Conservation (phyloP, 2,797 vertebrate genomes). For the Rhabdophis nuchalis region DNA sequence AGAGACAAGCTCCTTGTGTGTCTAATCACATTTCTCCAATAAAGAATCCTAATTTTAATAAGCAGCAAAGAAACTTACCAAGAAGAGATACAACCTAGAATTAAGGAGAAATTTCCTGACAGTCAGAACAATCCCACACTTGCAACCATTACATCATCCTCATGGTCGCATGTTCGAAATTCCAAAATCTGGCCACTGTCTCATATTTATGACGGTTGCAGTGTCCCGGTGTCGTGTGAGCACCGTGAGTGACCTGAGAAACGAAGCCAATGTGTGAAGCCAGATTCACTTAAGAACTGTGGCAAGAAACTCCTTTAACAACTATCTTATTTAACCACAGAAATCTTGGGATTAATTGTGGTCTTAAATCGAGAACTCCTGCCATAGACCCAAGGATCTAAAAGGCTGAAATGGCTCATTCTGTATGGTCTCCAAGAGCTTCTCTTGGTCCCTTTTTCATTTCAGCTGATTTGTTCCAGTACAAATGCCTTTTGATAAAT, state of each 20-base stretch:
- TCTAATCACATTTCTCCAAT: no score
- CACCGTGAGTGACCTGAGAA: background rate
- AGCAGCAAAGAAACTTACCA: background rate
- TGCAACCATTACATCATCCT: background rate
- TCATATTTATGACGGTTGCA: background rate
- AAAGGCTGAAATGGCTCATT: conserved; percentile 11
- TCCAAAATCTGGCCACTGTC: background rate
- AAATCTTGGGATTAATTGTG: background rate
- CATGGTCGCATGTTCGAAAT: background rate
- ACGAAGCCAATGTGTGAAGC: background rate
- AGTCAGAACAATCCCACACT: background rate
- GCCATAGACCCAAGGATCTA: background rate
- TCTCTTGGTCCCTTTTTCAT: conserved; percentile 14
- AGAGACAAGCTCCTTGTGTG: no score
- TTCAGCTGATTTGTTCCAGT: conserved; percentile 20
- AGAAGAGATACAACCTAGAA: background rate
- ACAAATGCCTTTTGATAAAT: conserved; percentile 14
- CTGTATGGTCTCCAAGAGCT: conserved; percentile 43
- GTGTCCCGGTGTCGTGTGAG: background rate
- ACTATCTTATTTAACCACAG: background rate
- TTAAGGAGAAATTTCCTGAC: background rate
- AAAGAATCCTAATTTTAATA: no score
- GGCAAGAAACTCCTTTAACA: background rate
- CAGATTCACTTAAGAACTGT: background rate
- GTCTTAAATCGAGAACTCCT: background rate